Conservation (phyloP, 2,888 invertebrate species). For the Pandemis cinnamomeana region DNA sequence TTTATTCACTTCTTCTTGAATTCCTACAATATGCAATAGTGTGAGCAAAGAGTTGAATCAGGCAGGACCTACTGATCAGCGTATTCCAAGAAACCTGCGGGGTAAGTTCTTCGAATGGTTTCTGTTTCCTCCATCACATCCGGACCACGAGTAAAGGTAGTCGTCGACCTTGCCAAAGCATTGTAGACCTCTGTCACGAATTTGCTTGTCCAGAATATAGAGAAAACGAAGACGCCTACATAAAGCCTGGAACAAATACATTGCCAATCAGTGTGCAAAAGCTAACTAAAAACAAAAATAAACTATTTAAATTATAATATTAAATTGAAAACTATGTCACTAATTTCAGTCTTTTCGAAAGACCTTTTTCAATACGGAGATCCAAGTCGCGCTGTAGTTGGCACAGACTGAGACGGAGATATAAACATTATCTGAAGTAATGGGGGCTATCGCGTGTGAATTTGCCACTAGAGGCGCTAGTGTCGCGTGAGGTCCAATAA, state of each 20-base stretch:
- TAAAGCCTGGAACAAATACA: conserved; percentile 45
- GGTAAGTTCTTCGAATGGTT: neutral
- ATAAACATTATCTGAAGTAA: no score
- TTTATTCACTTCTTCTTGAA: neutral
- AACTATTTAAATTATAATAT: no score
- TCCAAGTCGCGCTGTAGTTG: no score
- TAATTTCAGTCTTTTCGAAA: no score
- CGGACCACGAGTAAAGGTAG: neutral
- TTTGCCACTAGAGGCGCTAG: no score
- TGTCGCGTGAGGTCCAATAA: no score
- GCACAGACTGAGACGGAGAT: no score
- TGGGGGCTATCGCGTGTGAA: no score
- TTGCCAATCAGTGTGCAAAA: neutral
- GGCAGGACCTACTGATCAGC: conserved; percentile 1
- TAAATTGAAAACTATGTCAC: no score
- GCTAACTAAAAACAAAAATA: no score
- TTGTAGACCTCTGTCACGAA: conserved; percentile 54
- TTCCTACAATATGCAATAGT: neutral
- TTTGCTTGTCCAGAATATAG: conserved; percentile 64
- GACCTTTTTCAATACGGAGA: no score
- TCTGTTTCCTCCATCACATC: neutral
- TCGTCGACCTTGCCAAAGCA: neutral
- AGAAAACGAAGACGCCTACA: conserved; percentile 61
- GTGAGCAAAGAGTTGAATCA: neutral
- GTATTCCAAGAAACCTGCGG: neutral